Percentiles rank a stretch among this genome's conserved stretches.
These are phyloP conservation scores for Drepana falcataria DNA, from an alignment of 2,888 invertebrate genomes.

Conservation along the genomic window DNA sequence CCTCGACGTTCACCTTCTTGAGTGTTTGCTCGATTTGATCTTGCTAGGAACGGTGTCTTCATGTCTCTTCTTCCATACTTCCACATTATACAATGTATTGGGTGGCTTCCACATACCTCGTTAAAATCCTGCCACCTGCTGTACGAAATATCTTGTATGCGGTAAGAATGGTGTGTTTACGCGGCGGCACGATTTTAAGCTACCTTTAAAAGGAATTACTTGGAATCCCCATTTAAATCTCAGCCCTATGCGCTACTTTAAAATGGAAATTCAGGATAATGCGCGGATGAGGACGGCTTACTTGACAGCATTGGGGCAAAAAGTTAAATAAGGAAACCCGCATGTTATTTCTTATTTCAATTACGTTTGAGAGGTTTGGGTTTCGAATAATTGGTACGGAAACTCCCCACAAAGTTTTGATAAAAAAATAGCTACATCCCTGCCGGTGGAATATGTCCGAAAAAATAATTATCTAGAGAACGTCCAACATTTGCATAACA, in stretches of 20 bases:
- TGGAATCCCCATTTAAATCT: slow-evolving; percentile 38
- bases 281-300: slow-evolving; percentile 44
- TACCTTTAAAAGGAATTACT: slow-evolving; percentile 40
- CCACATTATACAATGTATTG: too few species aligned
- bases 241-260: slow-evolving; percentile 39
- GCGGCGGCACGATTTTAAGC: slow-evolving; percentile 23
- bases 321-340: slow-evolving; percentile 41
- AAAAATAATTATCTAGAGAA: slow-evolving; percentile 34
- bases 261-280: slow-evolving; percentile 55
- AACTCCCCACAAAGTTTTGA: not conserved
- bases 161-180: slow-evolving; percentile 26
- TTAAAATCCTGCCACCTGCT: not conserved
- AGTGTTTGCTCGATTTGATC: too few species aligned
- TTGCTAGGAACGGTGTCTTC: too few species aligned
- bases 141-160: not conserved
- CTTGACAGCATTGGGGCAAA: slow-evolving; percentile 26
- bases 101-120: not conserved
- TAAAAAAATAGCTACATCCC: not conserved
- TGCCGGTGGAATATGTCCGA: slow-evolving; percentile 3
- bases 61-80: too few species aligned
- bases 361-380: slow-evolving; percentile 28
- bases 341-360: slow-evolving; percentile 28
- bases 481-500: slow-evolving; percentile 53
- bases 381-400: not conserved
- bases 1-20: too few species aligned